Evolutionary conservation across 2,888 invertebrate species (phyloP).

Genomic region (Noctua fimbriata): DNA sequence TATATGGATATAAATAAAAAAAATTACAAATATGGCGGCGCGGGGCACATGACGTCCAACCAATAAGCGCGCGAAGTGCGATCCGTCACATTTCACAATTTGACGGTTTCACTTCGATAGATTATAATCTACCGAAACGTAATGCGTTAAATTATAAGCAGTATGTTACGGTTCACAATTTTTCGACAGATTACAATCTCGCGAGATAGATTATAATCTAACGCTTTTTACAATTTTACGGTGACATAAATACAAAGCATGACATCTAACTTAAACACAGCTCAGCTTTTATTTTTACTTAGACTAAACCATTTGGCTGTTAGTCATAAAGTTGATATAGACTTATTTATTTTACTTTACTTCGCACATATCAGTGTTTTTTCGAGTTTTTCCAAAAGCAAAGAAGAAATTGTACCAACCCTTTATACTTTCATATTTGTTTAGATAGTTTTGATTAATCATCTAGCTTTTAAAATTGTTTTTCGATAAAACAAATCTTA

Average conservation of each 20-base stretch:
- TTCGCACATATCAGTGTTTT: slow-evolving; percentile 2
- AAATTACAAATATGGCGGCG: too few relatives aligned
- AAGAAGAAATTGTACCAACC: neutral
- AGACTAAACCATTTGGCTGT: neutral
- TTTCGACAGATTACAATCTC: too few relatives aligned
- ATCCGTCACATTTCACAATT: too few relatives aligned
- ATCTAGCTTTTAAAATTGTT: neutral
- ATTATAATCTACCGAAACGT: too few relatives aligned
- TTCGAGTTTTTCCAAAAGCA: neutral
- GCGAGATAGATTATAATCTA: too few relatives aligned
- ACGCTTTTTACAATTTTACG: too few relatives aligned
- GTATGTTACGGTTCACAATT: too few relatives aligned
- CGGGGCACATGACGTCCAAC: too few relatives aligned
- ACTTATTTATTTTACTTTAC: slow-evolving; percentile 15
- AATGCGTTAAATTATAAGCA: too few relatives aligned
- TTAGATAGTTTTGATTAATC: slow-evolving; percentile 14
- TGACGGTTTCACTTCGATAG: too few relatives aligned
- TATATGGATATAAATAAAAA: neutral
- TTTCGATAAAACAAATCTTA: neutral
- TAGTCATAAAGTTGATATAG: neutral
- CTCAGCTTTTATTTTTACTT: neutral
- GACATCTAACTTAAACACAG: neutral
- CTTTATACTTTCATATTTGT: neutral
- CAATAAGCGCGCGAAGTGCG: too few relatives aligned
- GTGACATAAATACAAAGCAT: neutral